Evolutionary conservation across 2,888 invertebrate genomes (phyloP), one percentile per base, ranked within the genome.

Genomic region (Zaprionus lineosus): DNA sequence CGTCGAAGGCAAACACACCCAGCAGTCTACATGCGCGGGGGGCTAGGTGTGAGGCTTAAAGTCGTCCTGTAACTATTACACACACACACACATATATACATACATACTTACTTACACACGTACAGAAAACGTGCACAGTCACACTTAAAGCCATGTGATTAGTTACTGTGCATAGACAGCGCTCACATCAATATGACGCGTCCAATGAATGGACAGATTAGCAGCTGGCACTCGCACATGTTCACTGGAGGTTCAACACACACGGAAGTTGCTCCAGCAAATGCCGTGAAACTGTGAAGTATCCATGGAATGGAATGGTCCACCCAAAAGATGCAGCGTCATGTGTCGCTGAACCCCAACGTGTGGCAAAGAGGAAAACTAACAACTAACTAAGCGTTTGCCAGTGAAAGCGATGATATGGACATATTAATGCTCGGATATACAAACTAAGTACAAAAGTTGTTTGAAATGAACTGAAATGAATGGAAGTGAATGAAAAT

Each of bases 181-280:
- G 2, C 8, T 52, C 56, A 47, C 56, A 56, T 56, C 56, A 56
- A 56, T 56, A 56, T 36, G 4, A 26, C 48, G 48, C 40, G 51
- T 34, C 41, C 39, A 39, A 52, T 58, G 52, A 52, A 58, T 58
- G 52, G 21, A 52, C 52, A 52, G 44, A 46, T 58, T 58, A 52
- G 43, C 2, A 11, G n/a, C 1, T n/a, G 8, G 8, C 11, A 8
- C 3, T 16, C 34, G 6, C 8, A 24, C 21, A n/a, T 46, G 44
- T 53, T 55, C 37, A 14, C 31, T 48, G 9, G 29, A 2, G 24
- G 53, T 39, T 58, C 53, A 59, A 36, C 11, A 15, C 8, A 39
- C 48, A 37, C 47, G 29, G 44, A 44, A 50, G 52, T 69, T 59
- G 59, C 24, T 59, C 55, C 53, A 60, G 64, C 59, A 56, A 55